Conservation (phyloP, 2,113 vertebrate genomes). For the Pyrgilauda ruficollis region DNA sequence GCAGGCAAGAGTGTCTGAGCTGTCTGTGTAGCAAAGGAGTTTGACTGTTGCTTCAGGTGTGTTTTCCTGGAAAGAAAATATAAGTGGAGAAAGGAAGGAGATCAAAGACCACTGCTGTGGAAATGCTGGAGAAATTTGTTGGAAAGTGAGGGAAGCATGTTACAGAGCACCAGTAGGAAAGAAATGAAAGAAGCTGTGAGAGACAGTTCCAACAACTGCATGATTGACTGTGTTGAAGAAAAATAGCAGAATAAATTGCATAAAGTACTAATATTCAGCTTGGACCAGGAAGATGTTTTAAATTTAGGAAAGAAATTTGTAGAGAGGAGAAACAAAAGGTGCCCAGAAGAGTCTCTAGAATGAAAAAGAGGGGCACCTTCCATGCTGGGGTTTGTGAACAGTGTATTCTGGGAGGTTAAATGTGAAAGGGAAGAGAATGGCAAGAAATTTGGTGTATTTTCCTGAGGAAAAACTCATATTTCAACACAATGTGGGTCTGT, state of each 20-base stretch:
- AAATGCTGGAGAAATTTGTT: neutral
- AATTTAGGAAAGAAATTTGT: neutral
- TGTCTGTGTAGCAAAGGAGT: neutral
- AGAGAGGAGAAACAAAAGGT: neutral
- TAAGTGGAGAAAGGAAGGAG: neutral
- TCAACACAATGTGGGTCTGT: neutral
- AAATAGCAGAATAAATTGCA: neutral
- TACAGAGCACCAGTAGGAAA: neutral
- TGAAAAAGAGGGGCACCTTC: neutral
- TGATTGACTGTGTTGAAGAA: neutral
- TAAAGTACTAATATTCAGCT: neutral
- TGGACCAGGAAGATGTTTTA: neutral
- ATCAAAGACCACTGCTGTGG: neutral
- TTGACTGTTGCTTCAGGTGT: neutral
- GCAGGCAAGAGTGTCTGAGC: neutral
- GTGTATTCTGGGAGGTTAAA: neutral
- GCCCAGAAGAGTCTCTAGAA: neutral
- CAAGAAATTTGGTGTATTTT: neutral
- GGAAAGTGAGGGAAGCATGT: neutral
- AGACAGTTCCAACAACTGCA: neutral
- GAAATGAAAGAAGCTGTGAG: neutral
- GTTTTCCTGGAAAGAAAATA: neutral
- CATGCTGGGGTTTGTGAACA: neutral
- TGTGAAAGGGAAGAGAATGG: neutral
- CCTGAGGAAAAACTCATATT: neutral